Percentiles rank a stretch among this genome's conserved stretches.
phyloP scores from a whole-genome alignment of 2,113 vertebrate species.

The Microtus montanus region DNA sequence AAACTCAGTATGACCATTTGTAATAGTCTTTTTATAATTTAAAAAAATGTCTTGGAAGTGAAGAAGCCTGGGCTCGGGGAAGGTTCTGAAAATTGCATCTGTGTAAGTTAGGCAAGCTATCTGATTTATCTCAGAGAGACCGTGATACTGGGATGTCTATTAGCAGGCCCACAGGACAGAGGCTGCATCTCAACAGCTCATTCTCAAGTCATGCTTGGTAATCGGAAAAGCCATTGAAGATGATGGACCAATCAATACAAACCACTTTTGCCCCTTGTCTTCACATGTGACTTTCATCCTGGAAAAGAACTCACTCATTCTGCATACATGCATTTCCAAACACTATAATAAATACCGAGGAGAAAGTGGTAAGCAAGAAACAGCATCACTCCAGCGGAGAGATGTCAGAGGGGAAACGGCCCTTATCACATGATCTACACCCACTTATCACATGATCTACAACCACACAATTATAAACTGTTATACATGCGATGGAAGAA shows the following conservation, averaged over 20 bases:
- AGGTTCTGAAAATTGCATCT: constrained; percentile 33
- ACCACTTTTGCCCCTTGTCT: not conserved
- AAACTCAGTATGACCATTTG: constrained; percentile 59
- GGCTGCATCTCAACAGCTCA: constrained; percentile 45
- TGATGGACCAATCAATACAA: constrained; percentile 63
- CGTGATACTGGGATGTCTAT: constrained; percentile 3
- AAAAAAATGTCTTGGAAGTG: constrained; percentile 38
- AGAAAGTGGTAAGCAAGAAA: constrained; percentile 28
- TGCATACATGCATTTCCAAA: constrained; percentile 6
- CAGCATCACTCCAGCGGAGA: not conserved
- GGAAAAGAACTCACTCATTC: constrained; percentile 57
- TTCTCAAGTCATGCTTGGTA: constrained; percentile 40
- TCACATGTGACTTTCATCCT: constrained; percentile 57
- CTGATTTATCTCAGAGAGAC: constrained; percentile 28
- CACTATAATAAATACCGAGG: not conserved
- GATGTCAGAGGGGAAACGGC: not conserved
- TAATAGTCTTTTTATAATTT: constrained; percentile 57
- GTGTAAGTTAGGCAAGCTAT: constrained; percentile 20
- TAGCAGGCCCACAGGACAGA: not conserved
- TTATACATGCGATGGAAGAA: not conserved
- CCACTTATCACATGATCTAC: not conserved
- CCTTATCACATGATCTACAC: constrained; percentile 22
- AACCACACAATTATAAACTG: not conserved
- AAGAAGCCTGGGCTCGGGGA: constrained; percentile 30
- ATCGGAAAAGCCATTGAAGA: constrained; percentile 59